A percentile compares a stretch with the other conserved stretches of the same genome.
phyloP scores from a whole-genome alignment of 2,888 invertebrate genomes.

The Eristalis intricaria region DNA sequence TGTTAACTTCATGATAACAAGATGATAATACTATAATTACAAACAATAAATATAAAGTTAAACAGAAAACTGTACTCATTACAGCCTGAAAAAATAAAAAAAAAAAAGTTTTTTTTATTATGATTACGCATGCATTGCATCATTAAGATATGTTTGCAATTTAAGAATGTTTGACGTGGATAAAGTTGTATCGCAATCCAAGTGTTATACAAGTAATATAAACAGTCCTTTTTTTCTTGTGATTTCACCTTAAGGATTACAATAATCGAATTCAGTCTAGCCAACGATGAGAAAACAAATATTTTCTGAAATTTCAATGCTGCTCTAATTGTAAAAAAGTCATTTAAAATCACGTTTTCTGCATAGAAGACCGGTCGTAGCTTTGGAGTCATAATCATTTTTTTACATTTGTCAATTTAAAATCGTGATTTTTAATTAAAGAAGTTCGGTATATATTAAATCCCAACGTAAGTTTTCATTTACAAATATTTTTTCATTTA shows the following conservation, averaged over 20 bases:
- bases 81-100: no score
- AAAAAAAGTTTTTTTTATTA: no score
- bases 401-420: conserved; percentile 16
- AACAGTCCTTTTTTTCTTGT: not conserved
- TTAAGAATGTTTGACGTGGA: no score
- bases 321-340: conserved; percentile 38
- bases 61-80: no score
- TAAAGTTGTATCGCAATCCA: no score
- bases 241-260: not conserved
- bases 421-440: conserved; percentile 46
- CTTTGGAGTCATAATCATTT: conserved; percentile 31
- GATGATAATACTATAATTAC: no score
- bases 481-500: not conserved
- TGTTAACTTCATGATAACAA: no score
- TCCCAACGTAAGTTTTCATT: conserved; percentile 43
- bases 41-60: no score
- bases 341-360: conserved; percentile 66
- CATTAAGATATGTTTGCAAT: no score
- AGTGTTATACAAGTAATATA: no score
- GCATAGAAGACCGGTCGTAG: conserved; percentile 48
- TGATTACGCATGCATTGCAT: no score
- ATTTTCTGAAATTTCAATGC: conserved; percentile 3
- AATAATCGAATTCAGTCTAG: not conserved
- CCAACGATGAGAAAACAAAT: conserved; percentile 9
- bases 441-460: conserved; percentile 28